Base-by-base conservation (phyloP, 1,140 invertebrate species). In the Macrobrachium nipponense region DNA sequence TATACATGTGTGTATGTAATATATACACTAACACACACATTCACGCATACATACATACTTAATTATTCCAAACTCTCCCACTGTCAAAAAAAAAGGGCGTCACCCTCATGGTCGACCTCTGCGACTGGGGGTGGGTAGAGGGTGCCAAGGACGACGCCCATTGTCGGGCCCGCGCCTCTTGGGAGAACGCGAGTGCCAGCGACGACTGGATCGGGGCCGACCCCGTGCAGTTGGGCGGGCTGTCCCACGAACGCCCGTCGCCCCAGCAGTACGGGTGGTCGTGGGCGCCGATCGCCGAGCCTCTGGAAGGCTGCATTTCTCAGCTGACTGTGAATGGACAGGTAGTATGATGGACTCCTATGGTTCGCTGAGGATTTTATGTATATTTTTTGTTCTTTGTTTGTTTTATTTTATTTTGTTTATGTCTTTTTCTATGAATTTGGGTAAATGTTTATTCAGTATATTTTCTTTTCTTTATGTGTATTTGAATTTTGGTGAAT, bases 291-390 rank as follows among this genome's bases (percentile, higher is more conserved):
- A 75, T 78, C 4, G 44, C 70, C 20, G 51, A 36, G 23, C 84
- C 84, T 17, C 77, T 86, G 17, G 84, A 80, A 17, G 84, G 84
- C 23, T 86, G 84, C 36, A 60, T 86, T 66, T 86, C 84, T 14
- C 84, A 86, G 15, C 68, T 86, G 61, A 70, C 64, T n/a, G 36
- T 86, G 27, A 86, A 86, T 51, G 64, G 84, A 80, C 77, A 86
- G 84, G 84, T 86, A 70, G 84, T 86, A 70, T 80, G 84, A 61
- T 66, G 27, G 23, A 17, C 27, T n/a, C 60, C 60, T 23, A 18
- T 61, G 81, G 36, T 8, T 59, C 23, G 36, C 60, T 17, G 17
- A 18, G n/a, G n/a, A n/a, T n/a, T n/a, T 23, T 66, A 43, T 27
- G 6, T 36, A 18, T n/a, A 11, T 0, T 20, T 18, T n/a, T 59